Base-by-base conservation (phyloP, 2,888 invertebrate genomes). In the Stomorhina lunata region DNA sequence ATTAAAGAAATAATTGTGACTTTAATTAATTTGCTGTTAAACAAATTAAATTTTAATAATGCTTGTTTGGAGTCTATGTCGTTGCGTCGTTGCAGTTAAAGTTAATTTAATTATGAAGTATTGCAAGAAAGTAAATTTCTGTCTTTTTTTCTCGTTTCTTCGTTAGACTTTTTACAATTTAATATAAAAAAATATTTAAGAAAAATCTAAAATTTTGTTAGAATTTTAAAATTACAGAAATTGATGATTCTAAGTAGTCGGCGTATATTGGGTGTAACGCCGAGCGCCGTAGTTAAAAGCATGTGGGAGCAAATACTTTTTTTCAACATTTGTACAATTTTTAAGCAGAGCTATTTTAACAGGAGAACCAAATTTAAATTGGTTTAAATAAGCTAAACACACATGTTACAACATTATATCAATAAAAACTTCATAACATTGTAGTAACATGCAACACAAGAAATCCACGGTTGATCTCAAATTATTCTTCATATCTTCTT, bases 21-120 rank as follows among this genome's bases (percentile, higher is more conserved):
- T 68, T 68, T 68, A 77, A 68, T 68, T 77, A 48, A 77, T 66
- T 32, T 53, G 17, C 63, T 37, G 57, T 48, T 57, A 22, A 76
- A 45, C 15, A 27, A 27, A 65, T 48, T 71, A 37, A 65, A 59
- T 43, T 12, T 69, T 48, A 57, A 59, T 27, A 50, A 68, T 29
- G 25, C 2, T 48, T 10, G 29, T 4, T n/a, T 40, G n/a, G 4
- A 15, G 12, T 7, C n/a, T n/a, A n/a, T 27, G 32, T 15, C 45
- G 9, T n/a, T 17, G 0, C 5, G 17, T 29, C 7, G 43, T 10
- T 71, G 7, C 6, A 40, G 43, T n/a, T 43, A 9, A 17, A 25
- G 37, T 61, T 61, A 22, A 59, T 34, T 25, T 20, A 48, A 12
- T 63, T 20, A 15, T 32, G 10, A n/a, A 32, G 37, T 55, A 53